Conservation (phyloP, 2,113 vertebrate species). For the Physeter macrocephalus region DNA sequence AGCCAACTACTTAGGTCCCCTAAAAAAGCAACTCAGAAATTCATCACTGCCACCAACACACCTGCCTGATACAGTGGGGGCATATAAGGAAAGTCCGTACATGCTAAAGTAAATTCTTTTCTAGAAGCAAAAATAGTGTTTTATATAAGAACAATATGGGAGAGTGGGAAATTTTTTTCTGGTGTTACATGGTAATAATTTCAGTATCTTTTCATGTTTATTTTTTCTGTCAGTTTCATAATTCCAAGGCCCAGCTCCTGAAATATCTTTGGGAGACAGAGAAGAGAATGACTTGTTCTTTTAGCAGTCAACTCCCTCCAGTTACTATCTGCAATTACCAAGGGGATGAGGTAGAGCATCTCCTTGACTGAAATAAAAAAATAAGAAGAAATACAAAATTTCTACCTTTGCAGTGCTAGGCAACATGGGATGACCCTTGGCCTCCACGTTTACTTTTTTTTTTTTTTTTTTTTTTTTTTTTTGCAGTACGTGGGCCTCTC, state of each 20-base stretch:
- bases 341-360: slow-evolving; percentile 34
- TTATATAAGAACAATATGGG: slow-evolving; percentile 67
- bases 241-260: slow-evolving; percentile 38
- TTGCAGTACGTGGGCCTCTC: too few relatives aligned
- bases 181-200: slow-evolving; percentile 58
- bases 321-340: slow-evolving; percentile 59
- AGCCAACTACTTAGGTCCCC: not conserved
- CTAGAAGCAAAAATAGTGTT: slow-evolving; percentile 56
- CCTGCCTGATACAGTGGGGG: not conserved
- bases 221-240: slow-evolving; percentile 58
- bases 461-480: too few relatives aligned
- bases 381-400: not conserved
- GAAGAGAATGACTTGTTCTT: slow-evolving; percentile 60
- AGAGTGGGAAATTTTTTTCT: slow-evolving; percentile 42
- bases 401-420: not conserved
- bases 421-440: slow-evolving; percentile 47
- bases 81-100: not conserved
- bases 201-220: slow-evolving; percentile 60
- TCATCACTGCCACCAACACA: not conserved
- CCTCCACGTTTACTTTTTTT: slow-evolving; percentile 49
- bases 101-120: not conserved
- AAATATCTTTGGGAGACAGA: slow-evolving; percentile 60
- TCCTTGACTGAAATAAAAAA: slow-evolving; percentile 45
- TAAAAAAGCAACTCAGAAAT: slow-evolving; percentile 12
- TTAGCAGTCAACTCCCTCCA: slow-evolving; percentile 41